Percentiles rank a stretch among this genome's conserved stretches.
phyloP scores from a whole-genome alignment of 2,113 vertebrate species.

The Oophaga pumilio region DNA sequence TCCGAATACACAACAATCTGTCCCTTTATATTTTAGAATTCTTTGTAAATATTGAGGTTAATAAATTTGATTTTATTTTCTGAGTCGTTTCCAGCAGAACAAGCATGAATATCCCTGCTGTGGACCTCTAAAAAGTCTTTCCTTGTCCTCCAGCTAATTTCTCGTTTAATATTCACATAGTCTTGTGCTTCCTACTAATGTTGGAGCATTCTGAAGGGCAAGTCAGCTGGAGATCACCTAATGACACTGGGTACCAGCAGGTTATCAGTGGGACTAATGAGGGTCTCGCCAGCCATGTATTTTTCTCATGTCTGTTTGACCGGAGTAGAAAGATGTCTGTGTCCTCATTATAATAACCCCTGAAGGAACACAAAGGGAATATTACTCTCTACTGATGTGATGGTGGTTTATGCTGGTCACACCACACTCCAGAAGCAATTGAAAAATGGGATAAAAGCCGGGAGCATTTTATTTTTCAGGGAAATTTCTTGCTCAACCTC shows the following conservation, averaged over 20 bases:
- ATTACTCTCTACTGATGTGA: conserved; percentile 57
- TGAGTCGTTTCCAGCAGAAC: not conserved
- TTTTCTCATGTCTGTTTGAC: not conserved
- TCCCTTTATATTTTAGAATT: not conserved
- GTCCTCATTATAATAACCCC: conserved; percentile 61
- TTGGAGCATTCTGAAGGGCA: conserved; percentile 35
- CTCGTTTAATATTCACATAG: conserved; percentile 38
- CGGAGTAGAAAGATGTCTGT: conserved; percentile 57
- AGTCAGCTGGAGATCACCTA: conserved; percentile 59
- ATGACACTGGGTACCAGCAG: conserved; percentile 58
- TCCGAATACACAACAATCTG: not conserved
- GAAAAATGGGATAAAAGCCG: not conserved
- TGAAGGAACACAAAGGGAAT: conserved; percentile 56
- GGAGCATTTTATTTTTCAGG: conserved; percentile 12
- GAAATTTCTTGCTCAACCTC: not conserved
- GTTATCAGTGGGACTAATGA: conserved; percentile 57
- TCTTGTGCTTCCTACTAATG: conserved; percentile 22
- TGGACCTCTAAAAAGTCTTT: conserved; percentile 15
- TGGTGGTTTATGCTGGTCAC: conserved; percentile 1
- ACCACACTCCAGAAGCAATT: not conserved
- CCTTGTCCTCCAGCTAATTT: conserved; percentile 33
- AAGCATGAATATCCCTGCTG: conserved; percentile 16
- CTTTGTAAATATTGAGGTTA: not conserved
- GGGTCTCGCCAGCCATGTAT: conserved; percentile 2
- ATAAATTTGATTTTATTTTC: not conserved